These are phyloP conservation scores for Porites rus DNA, from an alignment of 92 coral and sea anemone genomes.

Conservation along the genomic window DNA sequence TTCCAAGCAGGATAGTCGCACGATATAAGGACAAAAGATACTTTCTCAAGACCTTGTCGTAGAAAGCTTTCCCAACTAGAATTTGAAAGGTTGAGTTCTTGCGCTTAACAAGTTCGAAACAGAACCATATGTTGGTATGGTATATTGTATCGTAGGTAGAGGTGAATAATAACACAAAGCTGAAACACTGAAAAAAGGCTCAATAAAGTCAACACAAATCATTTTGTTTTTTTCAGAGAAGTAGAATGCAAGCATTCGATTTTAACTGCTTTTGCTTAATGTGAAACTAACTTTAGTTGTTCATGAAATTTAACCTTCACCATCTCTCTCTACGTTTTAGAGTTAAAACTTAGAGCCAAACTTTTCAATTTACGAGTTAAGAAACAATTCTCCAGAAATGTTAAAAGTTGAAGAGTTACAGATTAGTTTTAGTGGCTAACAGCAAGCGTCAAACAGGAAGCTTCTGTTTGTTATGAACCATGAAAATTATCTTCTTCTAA, in stretches of 20 bases:
- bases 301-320: too few relatives aligned
- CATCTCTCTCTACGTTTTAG: too few relatives aligned
- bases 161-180: neutral
- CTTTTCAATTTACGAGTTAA: neutral
- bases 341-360: too few relatives aligned
- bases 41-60: neutral
- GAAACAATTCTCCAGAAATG: too few relatives aligned
- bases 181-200: neutral
- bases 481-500: too few relatives aligned
- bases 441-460: too few relatives aligned
- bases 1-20: neutral
- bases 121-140: neutral
- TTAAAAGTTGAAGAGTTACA: too few relatives aligned
- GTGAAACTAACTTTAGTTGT: neutral
- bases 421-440: too few relatives aligned
- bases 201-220: neutral
- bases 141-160: neutral
- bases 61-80: neutral
- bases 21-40: slow-evolving; percentile 2
- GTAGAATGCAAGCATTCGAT: slow-evolving; percentile 1
- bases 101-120: neutral
- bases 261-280: neutral
- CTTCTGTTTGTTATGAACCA: too few relatives aligned
- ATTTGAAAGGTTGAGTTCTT: neutral
- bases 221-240: neutral